A percentile compares a stretch with the other conserved stretches of the same genome.
Conservation (phyloP, 2,113 vertebrate genomes). For the Aepyceros melampus region DNA sequence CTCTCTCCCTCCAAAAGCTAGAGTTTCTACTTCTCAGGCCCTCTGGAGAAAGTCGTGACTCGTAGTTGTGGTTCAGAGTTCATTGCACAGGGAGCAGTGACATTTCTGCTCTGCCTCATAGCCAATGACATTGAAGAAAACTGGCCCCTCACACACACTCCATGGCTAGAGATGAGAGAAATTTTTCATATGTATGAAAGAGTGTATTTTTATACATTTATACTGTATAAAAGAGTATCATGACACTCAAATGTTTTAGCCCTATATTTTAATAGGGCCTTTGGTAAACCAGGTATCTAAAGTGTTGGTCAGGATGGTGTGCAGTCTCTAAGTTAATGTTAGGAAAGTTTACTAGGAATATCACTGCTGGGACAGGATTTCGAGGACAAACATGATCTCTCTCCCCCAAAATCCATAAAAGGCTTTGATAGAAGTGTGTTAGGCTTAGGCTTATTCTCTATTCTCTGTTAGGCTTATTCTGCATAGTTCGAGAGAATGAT, state of each 20-base stretch:
- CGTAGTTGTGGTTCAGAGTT: background rate
- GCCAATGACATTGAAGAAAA: background rate
- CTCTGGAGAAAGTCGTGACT: slow-evolving; percentile 4
- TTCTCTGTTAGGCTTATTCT: background rate
- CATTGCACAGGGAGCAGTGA: background rate
- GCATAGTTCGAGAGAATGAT: background rate
- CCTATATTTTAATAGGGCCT: background rate
- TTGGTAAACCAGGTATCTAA: background rate
- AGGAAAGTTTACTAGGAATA: background rate
- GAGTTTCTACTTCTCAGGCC: background rate
- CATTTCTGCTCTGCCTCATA: background rate
- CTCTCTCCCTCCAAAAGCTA: background rate
- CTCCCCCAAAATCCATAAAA: background rate
- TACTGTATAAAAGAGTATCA: background rate
- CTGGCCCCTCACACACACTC: background rate
- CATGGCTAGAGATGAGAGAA: background rate
- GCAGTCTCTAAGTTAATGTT: background rate
- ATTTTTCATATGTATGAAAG: background rate
- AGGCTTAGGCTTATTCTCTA: background rate
- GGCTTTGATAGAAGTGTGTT: background rate
- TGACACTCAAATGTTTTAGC: background rate
- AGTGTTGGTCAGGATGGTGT: background rate
- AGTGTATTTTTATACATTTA: background rate
- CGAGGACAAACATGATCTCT: background rate
- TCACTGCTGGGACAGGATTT: background rate